Evolutionary conservation across 2,797 vertebrate genomes (phyloP).

Genomic region (Myotis findleyi): DNA sequence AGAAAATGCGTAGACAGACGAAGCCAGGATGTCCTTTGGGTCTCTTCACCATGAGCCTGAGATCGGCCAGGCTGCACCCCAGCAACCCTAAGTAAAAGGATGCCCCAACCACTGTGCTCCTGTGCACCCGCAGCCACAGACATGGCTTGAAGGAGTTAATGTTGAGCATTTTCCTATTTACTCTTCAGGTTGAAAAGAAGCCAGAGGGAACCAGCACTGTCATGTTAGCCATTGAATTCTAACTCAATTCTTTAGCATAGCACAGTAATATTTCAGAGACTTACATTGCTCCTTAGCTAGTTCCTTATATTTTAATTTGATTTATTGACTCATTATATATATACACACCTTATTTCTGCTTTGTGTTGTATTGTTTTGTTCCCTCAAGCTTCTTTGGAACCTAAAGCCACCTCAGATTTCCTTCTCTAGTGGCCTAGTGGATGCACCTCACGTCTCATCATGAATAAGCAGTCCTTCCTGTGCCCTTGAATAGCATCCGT

Average conservation of each 20-base stretch:
- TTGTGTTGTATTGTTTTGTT: neutral
- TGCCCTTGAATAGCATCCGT: neutral
- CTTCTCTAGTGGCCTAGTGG: neutral
- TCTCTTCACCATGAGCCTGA: neutral
- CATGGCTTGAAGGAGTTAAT: neutral
- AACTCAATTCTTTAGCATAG: slow-evolving; percentile 15
- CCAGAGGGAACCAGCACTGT: neutral
- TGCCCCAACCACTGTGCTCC: fast-evolving
- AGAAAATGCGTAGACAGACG: neutral
- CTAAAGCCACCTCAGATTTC: neutral
- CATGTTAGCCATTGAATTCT: slow-evolving; percentile 10
- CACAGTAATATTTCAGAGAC: neutral
- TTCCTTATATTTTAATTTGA: slow-evolving; percentile 15
- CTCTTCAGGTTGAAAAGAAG: neutral
- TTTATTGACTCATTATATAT: slow-evolving; percentile 2
- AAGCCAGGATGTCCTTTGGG: too few relatives aligned
- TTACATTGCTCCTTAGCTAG: neutral
- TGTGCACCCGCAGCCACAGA: neutral
- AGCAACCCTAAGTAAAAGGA: neutral
- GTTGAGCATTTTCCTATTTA: neutral
- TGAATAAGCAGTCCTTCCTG: slow-evolving; percentile 1
- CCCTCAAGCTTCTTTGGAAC: neutral
- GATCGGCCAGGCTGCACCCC: neutral
- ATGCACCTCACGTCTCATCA: neutral
- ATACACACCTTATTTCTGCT: neutral